Base-by-base conservation (phyloP, 2,888 invertebrate genomes). In the Nycteola revayana region DNA sequence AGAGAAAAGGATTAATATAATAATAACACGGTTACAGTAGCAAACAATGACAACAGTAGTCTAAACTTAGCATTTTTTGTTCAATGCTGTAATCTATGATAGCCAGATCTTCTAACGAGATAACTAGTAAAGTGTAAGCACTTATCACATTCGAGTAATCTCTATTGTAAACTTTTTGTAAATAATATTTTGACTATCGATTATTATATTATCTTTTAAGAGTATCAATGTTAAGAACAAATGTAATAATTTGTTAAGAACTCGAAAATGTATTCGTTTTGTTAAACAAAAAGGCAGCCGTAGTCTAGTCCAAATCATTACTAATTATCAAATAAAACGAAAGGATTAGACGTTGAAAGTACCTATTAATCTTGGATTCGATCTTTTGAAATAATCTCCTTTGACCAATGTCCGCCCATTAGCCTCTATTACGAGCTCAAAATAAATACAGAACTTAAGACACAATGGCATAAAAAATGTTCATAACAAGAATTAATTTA, bases 401-500 rank as follows among this genome's bases (percentile, higher is more conserved):
- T 86, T 86, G 84, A 84, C 86, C 85, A 84, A 75, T 77, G 83
- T 74, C 83, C 82, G 75, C 72, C 75, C 70, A 81, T 84, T 82
- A 82, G 64, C 59, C 67, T 68, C 65, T 68, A 74, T 75, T 71
- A 76, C 58, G 57, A 59, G 72, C 27, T 72, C 75, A 76, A 84
- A 81, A 82, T 84, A 84, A 84, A 83, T 79, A 81, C 70, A 64
- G 65, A 51, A 49, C 56, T 21, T 64, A 56, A 61, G 74, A 72
- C 60, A 86, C 84, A 88, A 85, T 83, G 55, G 75, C 51, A 76
- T 82, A 83, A 86, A 83, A 83, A 85, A 80, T 75, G 81, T 72
- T 87, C 76, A 86, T 86, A 87, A 86, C 84, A 80, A 73, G 86
- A 83, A 82, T 87, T 86, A 85, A 86, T 87, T 86, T 84, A 84